Evolutionary conservation across 2,113 vertebrate genomes (phyloP).

Genomic region (Anseranas semipalmata): DNA sequence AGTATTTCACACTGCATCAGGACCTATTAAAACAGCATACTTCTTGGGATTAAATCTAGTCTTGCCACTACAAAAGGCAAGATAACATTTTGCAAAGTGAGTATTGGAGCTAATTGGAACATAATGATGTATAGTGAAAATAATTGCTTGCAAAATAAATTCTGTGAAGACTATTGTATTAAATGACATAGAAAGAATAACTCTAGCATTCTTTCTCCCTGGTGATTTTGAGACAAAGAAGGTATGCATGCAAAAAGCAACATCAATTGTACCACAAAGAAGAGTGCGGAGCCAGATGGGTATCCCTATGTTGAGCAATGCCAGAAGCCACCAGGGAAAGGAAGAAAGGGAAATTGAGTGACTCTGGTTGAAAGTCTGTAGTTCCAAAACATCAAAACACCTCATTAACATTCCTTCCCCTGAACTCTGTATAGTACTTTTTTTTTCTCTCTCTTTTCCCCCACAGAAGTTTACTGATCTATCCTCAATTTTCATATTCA

Average conservation of each 20-base stretch:
- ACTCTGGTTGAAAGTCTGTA: not conserved
- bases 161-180: not conserved
- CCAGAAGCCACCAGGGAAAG: not conserved
- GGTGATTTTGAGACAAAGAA: constrained; percentile 32
- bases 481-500: not conserved
- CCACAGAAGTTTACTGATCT: not conserved
- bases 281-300: constrained; percentile 3
- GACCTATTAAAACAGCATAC: not conserved
- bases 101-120: not conserved
- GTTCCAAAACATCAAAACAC: constrained; percentile 11
- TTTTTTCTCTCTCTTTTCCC: not conserved
- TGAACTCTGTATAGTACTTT: not conserved
- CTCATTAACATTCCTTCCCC: constrained; percentile 37
- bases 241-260: not conserved
- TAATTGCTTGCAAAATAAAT: constrained; percentile 9
- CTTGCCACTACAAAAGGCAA: not conserved
- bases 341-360: constrained; percentile 12
- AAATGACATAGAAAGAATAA: constrained; percentile 5
- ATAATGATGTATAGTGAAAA: constrained; percentile 18
- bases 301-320: not conserved
- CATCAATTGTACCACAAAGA: not conserved
- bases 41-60: not conserved
- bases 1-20: not conserved
- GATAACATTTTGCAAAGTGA: not conserved
- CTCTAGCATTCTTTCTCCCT: not conserved